Base-by-base conservation (phyloP, 1,140 invertebrate species). In the Trichomalopsis sarcophagae region DNA sequence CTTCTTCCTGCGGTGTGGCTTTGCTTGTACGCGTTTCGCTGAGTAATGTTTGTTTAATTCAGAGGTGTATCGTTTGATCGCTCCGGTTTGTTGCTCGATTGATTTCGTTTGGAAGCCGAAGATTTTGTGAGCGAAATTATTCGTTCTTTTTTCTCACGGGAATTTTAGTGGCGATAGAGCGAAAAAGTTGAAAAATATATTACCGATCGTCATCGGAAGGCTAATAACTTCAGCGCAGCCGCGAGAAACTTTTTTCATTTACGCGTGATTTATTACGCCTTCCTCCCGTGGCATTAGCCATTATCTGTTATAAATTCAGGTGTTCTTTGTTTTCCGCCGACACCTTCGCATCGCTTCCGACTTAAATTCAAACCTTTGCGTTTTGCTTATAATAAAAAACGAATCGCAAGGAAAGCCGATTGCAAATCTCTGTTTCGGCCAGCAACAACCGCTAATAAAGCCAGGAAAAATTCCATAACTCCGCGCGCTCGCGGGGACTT, bases 231-330 rank as follows among this genome's bases (percentile, higher is more conserved):
- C 7, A 66, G 50, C 21, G 2, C 27, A 21, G 50, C 55, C 55
- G 55, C 5, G 17, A 66, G 2, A 82, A 82, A 82, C 50, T 82
- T 82, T 82, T 83, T 76, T 83, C 55, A 77, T 83, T 83, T 83
- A 76, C 55, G n/a, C 82, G 23, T 83, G 82, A 83, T 83, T 83
- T 40, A 83, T 83, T 83, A 69, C 40, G 10, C 62, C 44, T 40
- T 71, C 47, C 71, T 76, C 9, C 17, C 33, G 77, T 77, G 77
- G 2, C 23, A 30, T 47, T 68, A 76, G 5, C 14, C 74, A 69
- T 44, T 76, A 66, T 82, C 21, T 30, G 17, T n/a, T 44, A 27
- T 83, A 69, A 44, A 30, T 83, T 77, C 36, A 77, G 68, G 36
- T 17, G 33, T 71, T 71, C 74, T 55, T 77, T 76, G 2, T 62